Percentiles rank a stretch among this genome's conserved stretches.
phyloP scores from a whole-genome alignment of 2,113 vertebrate species.

The Pyxicephalus adspersus region DNA sequence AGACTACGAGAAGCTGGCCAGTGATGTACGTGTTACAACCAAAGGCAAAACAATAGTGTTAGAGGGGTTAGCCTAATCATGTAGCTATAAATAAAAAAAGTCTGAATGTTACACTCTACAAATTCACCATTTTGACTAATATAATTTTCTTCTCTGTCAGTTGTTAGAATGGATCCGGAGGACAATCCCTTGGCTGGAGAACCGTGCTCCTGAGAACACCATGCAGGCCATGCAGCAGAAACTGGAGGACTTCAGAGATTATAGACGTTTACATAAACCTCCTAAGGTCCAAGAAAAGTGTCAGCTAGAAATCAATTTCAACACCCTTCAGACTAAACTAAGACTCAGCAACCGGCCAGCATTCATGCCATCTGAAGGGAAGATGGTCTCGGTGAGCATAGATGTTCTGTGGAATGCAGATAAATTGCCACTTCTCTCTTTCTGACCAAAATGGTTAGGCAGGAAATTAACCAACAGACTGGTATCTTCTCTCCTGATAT shows the following conservation, averaged over 20 bases:
- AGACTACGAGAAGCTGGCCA: conserved; percentile 98
- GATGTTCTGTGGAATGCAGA: background rate
- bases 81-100: background rate
- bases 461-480: too few relatives aligned
- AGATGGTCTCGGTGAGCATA: conserved; percentile 91
- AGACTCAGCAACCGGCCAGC: conserved; percentile 96
- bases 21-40: conserved; percentile 84
- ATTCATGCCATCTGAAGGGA: conserved; percentile 98
- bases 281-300: conserved; percentile 99
- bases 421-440: too few relatives aligned
- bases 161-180: conserved; percentile 96
- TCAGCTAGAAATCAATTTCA: conserved; percentile 98
- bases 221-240: conserved; percentile 99
- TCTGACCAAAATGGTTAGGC: too few relatives aligned
- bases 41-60: background rate
- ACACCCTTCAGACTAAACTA: conserved; percentile 97
- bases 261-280: conserved; percentile 94
- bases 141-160: conserved; percentile 63
- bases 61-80: background rate
- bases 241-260: conserved; percentile 96
- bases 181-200: conserved; percentile 97
- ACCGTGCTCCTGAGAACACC: conserved; percentile 91
- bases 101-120: background rate
- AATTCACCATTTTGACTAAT: too few relatives aligned
- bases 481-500: too few relatives aligned